Evolutionary conservation across 2,113 vertebrate species (phyloP).

Genomic region (Phylloscopus trochiloides): DNA sequence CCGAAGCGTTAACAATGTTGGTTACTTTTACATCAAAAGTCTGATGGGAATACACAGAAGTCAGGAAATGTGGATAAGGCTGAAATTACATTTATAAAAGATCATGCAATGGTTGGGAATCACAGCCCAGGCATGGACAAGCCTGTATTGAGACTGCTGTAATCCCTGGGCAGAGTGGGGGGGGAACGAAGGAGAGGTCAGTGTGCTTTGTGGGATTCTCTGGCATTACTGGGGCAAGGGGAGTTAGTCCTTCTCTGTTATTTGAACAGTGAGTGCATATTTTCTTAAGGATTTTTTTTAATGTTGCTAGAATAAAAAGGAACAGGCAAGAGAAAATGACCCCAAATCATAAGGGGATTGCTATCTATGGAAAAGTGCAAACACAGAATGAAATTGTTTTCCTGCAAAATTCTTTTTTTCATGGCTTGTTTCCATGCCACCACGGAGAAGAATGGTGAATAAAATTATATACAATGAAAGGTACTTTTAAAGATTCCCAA

Average conservation of each 20-base stretch:
- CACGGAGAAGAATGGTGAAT: not conserved
- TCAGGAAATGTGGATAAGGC: constrained; percentile 17
- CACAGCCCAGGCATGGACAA: constrained; percentile 14
- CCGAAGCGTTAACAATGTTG: not conserved
- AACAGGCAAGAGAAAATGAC: constrained; percentile 20
- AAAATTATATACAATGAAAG: not conserved
- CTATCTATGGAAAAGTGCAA: constrained; percentile 14
- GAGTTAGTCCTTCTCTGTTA: constrained; percentile 4
- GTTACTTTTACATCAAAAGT: not conserved
- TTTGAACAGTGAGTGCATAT: not conserved
- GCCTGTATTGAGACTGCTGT: constrained; percentile 7
- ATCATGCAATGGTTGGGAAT: constrained; percentile 9
- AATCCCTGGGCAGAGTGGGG: constrained; percentile 20
- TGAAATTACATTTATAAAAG: constrained; percentile 27
- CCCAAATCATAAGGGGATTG: not conserved
- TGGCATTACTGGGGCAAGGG: constrained; percentile 10
- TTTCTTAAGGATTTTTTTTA: not conserved
- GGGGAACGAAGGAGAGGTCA: constrained; percentile 36
- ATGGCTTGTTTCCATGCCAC: constrained; percentile 14
- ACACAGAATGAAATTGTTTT: constrained; percentile 1
- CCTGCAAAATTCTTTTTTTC: not conserved
- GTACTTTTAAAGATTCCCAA: not conserved
- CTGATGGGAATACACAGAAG: not conserved
- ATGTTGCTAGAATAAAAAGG: constrained; percentile 2
- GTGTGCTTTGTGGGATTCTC: constrained; percentile 39